Evolutionary conservation across 2,797 vertebrate genomes (phyloP).

Genomic region (Melanotaenia pygmaea): DNA sequence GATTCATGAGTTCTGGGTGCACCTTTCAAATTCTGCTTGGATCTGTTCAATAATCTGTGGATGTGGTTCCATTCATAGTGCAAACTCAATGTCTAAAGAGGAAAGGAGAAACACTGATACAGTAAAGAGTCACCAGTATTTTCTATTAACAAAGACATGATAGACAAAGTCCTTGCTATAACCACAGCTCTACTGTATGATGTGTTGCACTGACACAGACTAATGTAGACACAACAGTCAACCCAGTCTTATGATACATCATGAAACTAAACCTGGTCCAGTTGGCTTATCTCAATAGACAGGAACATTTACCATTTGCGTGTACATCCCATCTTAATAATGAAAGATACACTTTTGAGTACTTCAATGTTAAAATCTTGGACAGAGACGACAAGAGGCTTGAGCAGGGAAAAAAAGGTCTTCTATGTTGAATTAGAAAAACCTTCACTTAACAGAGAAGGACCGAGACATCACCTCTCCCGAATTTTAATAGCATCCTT

Average conservation of each 20-base stretch:
- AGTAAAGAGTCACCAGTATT: not conserved
- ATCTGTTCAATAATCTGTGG: not conserved
- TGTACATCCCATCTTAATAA: too few relatives aligned
- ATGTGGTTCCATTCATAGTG: not conserved
- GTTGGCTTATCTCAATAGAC: too few relatives aligned
- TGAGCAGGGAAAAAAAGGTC: too few relatives aligned
- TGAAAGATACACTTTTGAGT: too few relatives aligned
- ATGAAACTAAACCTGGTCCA: not conserved
- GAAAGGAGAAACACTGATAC: not conserved
- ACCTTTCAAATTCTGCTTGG: not conserved
- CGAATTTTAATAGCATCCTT: too few relatives aligned
- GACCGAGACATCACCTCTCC: too few relatives aligned
- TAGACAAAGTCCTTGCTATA: too few relatives aligned
- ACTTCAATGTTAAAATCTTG: too few relatives aligned
- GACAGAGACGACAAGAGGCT: too few relatives aligned
- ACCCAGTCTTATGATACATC: not conserved
- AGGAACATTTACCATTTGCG: too few relatives aligned
- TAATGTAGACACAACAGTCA: not conserved
- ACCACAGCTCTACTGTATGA: not conserved
- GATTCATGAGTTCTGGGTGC: not conserved
- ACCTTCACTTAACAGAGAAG: too few relatives aligned
- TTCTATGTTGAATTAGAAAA: too few relatives aligned
- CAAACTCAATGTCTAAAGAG: not conserved
- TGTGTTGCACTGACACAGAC: not conserved
- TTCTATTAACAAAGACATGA: not conserved